Conservation (phyloP, 2,113 vertebrate genomes). For the Thymallus thymallus region DNA sequence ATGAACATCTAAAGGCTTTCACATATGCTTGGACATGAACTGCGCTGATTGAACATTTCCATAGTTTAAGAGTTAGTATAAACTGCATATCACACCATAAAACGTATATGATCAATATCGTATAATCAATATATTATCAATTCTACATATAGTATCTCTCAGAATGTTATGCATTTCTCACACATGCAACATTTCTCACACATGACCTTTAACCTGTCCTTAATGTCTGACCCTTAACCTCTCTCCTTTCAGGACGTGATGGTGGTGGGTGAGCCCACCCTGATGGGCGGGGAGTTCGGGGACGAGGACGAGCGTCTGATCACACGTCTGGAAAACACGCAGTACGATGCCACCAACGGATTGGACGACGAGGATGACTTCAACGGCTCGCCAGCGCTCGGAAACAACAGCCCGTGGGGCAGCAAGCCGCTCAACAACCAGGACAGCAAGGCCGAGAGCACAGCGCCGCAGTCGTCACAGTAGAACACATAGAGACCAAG, state of each 20-base stretch:
- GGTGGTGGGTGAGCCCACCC: slow-evolving; percentile 98
- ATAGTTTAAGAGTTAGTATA: no score
- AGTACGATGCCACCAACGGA: slow-evolving; percentile 97
- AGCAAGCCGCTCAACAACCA: slow-evolving; percentile 87
- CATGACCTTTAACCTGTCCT: neutral
- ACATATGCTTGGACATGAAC: no score
- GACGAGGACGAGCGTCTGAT: slow-evolving; percentile 99
- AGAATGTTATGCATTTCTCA: no score
- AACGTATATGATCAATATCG: no score
- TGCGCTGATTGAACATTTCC: no score
- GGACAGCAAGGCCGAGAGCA: slow-evolving; percentile 95
- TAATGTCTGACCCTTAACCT: slow-evolving; percentile 12
- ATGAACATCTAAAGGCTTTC: no score
- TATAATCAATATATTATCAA: no score
- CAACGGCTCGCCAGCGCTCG: slow-evolving; percentile 91
- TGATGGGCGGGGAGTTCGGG: slow-evolving; percentile 99
- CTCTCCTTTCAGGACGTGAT: slow-evolving; percentile 91
- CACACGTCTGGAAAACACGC: slow-evolving; percentile 98
- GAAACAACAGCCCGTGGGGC: slow-evolving; percentile 86
- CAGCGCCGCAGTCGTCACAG: slow-evolving; percentile 91
- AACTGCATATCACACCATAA: no score
- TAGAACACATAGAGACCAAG: slow-evolving; percentile 58
- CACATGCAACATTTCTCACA: no score
- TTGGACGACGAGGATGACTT: slow-evolving; percentile 99
- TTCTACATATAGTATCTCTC: no score